Percentiles rank a stretch among this genome's conserved stretches.
These are phyloP conservation scores for Illadopsis cleaveri DNA, from an alignment of 2,113 vertebrate genomes.

Conservation along the genomic window DNA sequence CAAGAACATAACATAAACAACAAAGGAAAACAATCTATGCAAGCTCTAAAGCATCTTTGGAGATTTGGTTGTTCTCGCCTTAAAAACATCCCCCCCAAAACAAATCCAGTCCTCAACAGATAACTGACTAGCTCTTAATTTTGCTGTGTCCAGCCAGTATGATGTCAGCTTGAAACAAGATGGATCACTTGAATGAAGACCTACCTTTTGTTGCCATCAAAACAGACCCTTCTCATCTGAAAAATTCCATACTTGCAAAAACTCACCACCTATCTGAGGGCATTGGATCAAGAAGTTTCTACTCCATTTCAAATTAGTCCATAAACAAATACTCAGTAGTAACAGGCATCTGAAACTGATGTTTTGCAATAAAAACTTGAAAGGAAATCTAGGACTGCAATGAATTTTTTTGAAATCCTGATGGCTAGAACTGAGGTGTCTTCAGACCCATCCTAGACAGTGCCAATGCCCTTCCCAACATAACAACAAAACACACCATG, in stretches of 20 bases:
- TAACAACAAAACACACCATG: not conserved
- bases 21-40: not conserved
- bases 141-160: not conserved
- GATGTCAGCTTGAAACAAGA: not conserved
- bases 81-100: not conserved
- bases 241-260: not conserved
- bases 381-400: not conserved
- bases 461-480: not conserved
- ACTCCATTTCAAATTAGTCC: not conserved
- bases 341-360: not conserved
- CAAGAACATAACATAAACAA: not conserved
- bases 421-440: accelerated
- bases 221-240: not conserved
- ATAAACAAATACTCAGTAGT: not conserved
- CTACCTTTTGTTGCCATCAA: not conserved
- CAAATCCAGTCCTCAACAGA: not conserved
- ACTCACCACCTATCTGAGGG: not conserved
- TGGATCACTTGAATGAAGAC: not conserved
- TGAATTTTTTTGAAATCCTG: not conserved
- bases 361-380: not conserved
- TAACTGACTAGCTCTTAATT: not conserved
- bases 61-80: not conserved
- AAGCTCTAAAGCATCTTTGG: not conserved
- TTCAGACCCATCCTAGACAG: not conserved
- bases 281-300: not conserved